Base-by-base conservation (phyloP, 1,140 invertebrate species). In the Aphaenogaster ashmeadi region DNA sequence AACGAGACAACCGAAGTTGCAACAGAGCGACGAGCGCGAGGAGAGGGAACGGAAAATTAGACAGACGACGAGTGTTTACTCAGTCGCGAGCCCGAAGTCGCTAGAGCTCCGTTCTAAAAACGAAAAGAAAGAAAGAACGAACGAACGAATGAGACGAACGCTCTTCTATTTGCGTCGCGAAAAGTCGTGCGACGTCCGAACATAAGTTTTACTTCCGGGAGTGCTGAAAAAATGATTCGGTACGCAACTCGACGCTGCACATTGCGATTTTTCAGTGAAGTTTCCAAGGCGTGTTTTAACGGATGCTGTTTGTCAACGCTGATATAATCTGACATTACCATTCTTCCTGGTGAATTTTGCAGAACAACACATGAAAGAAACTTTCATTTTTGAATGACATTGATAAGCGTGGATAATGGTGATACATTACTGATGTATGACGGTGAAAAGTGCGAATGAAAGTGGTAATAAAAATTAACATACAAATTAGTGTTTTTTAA, bases 61-160 rank as follows among this genome's bases (percentile, higher is more conserved):
- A 89, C 74, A 74, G 3, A 66, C 74, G 75, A 71, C 77, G 60
- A 88, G 88, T 92, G 79, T 92, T 92, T 92, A 88, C 80, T 92
- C 91, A 92, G 89, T 92, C 86, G 67, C 80, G 54, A 84, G 64
- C 41, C 74, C 62, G 77, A 62, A 79, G 72, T 75, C 89, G 80
- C 13, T 44, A 38, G 79, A 72, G 41, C 36, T 72, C 13, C 21
- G 33, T 38, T 41, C 33, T 27, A 18, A 52, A 67, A 78, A 78
- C 38, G 77, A 81, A 69, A 83, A 69, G 44, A 60, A 41, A 41
- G 44, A 27, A 47, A 9, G 36, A 78, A 27, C 15, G 66, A 56
- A 77, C 15, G 21, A 33, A 50, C 3, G 58, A 64, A 58, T 74
- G 38, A 41, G 9, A 36, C 75, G 56, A 60, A 71, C 41, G 50